Conservation (phyloP, 1,140 invertebrate genomes). For the Apis mellifera region DNA sequence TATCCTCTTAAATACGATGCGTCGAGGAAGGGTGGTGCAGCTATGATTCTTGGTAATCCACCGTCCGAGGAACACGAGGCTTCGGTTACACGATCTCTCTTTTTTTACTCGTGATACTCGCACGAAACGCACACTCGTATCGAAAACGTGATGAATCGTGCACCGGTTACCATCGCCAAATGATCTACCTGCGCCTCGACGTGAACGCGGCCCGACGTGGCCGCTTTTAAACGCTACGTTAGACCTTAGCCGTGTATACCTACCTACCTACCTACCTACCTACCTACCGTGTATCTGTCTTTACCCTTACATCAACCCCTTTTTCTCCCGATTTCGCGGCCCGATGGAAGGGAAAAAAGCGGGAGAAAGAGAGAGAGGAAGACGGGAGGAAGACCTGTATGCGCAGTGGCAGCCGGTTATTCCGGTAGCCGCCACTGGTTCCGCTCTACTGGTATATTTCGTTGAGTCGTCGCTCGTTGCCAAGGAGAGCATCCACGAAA, state of each 20-base stretch:
- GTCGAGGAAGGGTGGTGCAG: background rate
- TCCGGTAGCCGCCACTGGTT: conserved; percentile 63
- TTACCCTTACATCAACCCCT: conserved; percentile 38
- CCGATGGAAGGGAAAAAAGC: background rate
- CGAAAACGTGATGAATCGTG: conserved; percentile 58
- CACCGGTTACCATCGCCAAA: conserved; percentile 55
- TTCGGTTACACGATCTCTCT: conserved; percentile 49
- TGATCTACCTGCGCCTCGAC: conserved; percentile 59
- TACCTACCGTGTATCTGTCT: conserved; percentile 39
- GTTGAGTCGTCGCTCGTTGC: conserved; percentile 34
- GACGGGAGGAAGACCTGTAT: conserved; percentile 60
- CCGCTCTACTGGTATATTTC: conserved; percentile 57
- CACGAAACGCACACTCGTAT: conserved; percentile 2
- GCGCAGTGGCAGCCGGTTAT: conserved; percentile 68
- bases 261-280: no score
- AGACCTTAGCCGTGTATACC: conserved; percentile 1
- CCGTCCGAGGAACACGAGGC: background rate
- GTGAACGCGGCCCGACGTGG: background rate
- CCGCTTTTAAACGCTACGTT: conserved; percentile 38
- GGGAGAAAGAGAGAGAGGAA: background rate
- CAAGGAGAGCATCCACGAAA: conserved; percentile 35
- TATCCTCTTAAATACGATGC: background rate
- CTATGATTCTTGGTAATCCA: conserved; percentile 11
- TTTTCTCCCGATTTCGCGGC: background rate
- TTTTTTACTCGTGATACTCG: conserved; percentile 15